Evolutionary conservation across 2,113 vertebrate species (phyloP).

Genomic region (Oreamnos americanus): DNA sequence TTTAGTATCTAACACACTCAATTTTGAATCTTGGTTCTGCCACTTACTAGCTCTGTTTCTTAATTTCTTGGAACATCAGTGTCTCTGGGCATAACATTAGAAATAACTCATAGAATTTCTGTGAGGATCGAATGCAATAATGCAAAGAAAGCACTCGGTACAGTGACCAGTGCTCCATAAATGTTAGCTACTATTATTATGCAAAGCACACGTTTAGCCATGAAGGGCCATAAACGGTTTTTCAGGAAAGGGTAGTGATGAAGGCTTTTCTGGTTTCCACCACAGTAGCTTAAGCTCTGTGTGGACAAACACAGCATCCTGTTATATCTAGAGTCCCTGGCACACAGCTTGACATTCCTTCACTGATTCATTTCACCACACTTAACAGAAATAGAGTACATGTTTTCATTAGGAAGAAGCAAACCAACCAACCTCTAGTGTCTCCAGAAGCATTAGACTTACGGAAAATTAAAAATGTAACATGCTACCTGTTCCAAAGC

Average conservation of each 20-base stretch:
- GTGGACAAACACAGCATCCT: background rate
- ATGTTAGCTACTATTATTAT: background rate
- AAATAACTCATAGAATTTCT: background rate
- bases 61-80: background rate
- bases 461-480: conserved; percentile 4
- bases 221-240: background rate
- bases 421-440: background rate
- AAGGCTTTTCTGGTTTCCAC: background rate
- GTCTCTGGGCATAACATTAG: background rate
- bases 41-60: background rate
- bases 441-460: background rate
- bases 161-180: background rate
- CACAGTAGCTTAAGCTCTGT: background rate
- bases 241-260: background rate
- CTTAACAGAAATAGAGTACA: background rate
- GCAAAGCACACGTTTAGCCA: background rate
- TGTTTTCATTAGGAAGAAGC: background rate
- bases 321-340: background rate
- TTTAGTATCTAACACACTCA: background rate
- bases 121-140: background rate
- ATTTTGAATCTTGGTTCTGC: background rate
- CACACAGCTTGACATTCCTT: background rate
- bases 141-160: background rate
- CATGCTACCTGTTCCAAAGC: conserved; percentile 90
- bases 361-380: background rate